phyloP scores from a whole-genome alignment of 2,888 invertebrate species.

The Dasysyrphus albostriatus region DNA sequence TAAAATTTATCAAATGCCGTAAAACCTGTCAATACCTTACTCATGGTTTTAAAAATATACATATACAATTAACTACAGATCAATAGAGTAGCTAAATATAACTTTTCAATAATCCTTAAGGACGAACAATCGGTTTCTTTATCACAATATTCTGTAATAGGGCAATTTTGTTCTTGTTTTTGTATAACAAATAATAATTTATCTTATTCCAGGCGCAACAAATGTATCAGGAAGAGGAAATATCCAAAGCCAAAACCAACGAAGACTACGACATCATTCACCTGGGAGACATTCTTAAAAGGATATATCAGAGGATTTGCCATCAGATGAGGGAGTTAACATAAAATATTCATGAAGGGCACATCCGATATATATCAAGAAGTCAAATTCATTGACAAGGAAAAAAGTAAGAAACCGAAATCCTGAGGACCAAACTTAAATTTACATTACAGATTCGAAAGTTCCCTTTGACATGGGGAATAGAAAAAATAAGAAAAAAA shows the following conservation, averaged over 20 bases:
- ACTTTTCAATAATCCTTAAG: slow-evolving; percentile 3
- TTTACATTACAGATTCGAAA: slow-evolving; percentile 17
- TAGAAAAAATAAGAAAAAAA: background rate
- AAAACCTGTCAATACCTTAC: slow-evolving; percentile 11
- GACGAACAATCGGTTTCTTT: background rate
- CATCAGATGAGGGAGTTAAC: background rate
- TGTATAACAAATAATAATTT: slow-evolving; percentile 6
- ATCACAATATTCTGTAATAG: background rate
- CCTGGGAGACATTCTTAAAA: slow-evolving; percentile 18
- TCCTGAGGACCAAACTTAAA: slow-evolving; percentile 1
- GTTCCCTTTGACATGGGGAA: slow-evolving; percentile 18
- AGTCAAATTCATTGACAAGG: background rate
- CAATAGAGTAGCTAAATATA: background rate
- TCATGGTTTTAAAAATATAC: slow-evolving; percentile 7
- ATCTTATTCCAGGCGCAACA: slow-evolving; percentile 9
- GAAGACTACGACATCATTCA: background rate
- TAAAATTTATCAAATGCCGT: background rate
- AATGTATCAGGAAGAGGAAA: background rate
- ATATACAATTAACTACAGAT: slow-evolving; percentile 2
- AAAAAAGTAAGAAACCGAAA: background rate
- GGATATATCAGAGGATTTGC: background rate
- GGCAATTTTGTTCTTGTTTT: background rate
- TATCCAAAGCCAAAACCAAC: background rate
- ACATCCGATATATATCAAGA: slow-evolving; percentile 3
- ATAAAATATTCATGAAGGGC: slow-evolving; percentile 17